Evolutionary conservation across 1,140 invertebrate species (phyloP).

Genomic region (Melitaea cinxia): DNA sequence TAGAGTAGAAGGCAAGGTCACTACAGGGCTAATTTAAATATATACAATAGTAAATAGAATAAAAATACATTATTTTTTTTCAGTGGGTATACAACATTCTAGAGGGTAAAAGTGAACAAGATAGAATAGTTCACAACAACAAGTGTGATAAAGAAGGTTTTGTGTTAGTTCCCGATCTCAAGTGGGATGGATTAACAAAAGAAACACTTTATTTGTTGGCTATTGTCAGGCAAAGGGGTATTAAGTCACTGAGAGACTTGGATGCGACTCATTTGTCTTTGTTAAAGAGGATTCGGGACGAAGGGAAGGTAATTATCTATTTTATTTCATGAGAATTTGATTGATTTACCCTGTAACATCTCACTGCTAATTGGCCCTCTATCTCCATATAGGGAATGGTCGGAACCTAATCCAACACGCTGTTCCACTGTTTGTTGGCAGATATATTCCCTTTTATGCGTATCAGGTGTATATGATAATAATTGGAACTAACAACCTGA

Average conservation of each 20-base stretch:
- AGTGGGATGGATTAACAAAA: conserved; percentile 93
- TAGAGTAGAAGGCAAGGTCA: too few relatives aligned
- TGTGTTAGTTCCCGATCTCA: conserved; percentile 94
- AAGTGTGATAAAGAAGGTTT: conserved; percentile 91
- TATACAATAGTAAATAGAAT: neutral
- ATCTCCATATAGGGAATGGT: too few relatives aligned
- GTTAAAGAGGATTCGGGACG: conserved; percentile 90
- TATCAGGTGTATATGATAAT: too few relatives aligned
- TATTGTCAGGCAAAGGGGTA: conserved; percentile 86
- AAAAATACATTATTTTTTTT: conserved; percentile 55
- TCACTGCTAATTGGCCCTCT: too few relatives aligned
- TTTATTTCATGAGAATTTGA: neutral
- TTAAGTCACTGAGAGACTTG: conserved; percentile 94
- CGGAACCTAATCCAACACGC: too few relatives aligned
- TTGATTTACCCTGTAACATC: too few relatives aligned
- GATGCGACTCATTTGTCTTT: conserved; percentile 89
- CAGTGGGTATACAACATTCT: conserved; percentile 99
- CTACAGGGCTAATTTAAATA: too few relatives aligned
- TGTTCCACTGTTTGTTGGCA: too few relatives aligned
- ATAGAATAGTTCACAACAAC: conserved; percentile 93
- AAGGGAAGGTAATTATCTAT: conserved; percentile 83
- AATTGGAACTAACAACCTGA: too few relatives aligned
- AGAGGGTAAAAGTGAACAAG: conserved; percentile 93
- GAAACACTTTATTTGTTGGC: conserved; percentile 93
- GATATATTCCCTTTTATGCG: too few relatives aligned